Base-by-base conservation (phyloP, 2,888 invertebrate genomes). In the Pelosia muscerda region DNA sequence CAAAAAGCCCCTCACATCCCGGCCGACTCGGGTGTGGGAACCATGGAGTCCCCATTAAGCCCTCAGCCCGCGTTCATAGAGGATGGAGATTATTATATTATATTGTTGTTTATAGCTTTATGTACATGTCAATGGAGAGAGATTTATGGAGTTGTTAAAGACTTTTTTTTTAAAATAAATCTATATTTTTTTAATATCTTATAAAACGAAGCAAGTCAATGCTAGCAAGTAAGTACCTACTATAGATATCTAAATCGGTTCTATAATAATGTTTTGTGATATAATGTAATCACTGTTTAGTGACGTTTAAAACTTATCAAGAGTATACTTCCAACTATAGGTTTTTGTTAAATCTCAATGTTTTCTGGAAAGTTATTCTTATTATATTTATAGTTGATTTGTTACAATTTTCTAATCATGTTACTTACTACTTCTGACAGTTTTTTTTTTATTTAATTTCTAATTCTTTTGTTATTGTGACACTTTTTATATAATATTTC, bases 361-460 rank as follows among this genome's bases (percentile, higher is more conserved):
- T 38, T 38, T 15, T 15, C 25, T 38, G 1, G 1, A 54, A 58
- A 64, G 64, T 69, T 65, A 68, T 64, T 61, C 60, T 64, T 68
- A 61, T 53, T 62, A 26, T 28, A 56, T 63, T 53, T 38, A 38
- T 38, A 31, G 56, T 65, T 68, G 65, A 65, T 68, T 68, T 54
- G 53, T 69, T 62, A 28, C 26, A 68, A 65, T 64, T 66, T 60
- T 64, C 58, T 62, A 64, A 65, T 67, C 56, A 28, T n/a, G 63
- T 67, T 67, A 23, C 28, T 34, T 54, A 60, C 6, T 23, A 28
- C 31, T 23, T 54, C 42, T 49, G 61, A 66, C 66, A 23, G 34
- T 60, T 64, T 60, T 60, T 60, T 64, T 60, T 60, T 49, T 62
- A 34, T 57, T 53, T 67, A 38, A 9, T 54, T 58, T 55, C 56